These are phyloP conservation scores for Ectropis grisescens DNA, from an alignment of 1,140 invertebrate species.

Conservation along the genomic window DNA sequence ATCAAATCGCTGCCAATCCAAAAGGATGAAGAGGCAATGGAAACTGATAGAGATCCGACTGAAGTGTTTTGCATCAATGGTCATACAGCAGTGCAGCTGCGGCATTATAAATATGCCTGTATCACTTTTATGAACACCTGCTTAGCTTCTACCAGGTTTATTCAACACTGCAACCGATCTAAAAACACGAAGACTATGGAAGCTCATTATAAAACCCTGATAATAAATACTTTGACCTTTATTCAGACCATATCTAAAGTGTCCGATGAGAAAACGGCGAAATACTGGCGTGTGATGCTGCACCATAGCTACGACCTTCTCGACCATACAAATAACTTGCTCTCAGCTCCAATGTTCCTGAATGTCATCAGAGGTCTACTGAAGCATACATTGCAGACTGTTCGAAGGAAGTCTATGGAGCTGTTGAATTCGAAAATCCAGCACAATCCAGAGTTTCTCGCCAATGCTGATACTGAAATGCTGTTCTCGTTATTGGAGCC, in stretches of 20 bases:
- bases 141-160: conserved; percentile 76
- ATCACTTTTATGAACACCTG: conserved; percentile 79
- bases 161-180: conserved; percentile 73
- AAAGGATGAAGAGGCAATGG: conserved; percentile 61
- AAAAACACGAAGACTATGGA: conserved; percentile 69
- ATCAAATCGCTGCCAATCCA: conserved; percentile 76
- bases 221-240: conserved; percentile 77
- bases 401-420: conserved; percentile 87
- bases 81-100: conserved; percentile 79
- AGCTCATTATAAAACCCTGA: conserved; percentile 74
- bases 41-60: conserved; percentile 43
- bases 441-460: conserved; percentile 74
- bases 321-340: conserved; percentile 81
- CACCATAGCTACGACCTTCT: conserved; percentile 84
- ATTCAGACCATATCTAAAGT: conserved; percentile 75
- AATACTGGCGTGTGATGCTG: conserved; percentile 86
- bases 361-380: conserved; percentile 80
- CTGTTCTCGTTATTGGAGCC: conserved; percentile 73
- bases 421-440: conserved; percentile 85
- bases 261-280: conserved; percentile 73
- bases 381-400: conserved; percentile 75
- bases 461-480: conserved; percentile 56
- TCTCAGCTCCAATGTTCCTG: conserved; percentile 84
- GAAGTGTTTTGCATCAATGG: conserved; percentile 78
- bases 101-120: conserved; percentile 85